A percentile compares a stretch with the other conserved stretches of the same genome.
Evolutionary conservation across 2,888 invertebrate genomes (phyloP).

Genomic region (Escarpia spicata): DNA sequence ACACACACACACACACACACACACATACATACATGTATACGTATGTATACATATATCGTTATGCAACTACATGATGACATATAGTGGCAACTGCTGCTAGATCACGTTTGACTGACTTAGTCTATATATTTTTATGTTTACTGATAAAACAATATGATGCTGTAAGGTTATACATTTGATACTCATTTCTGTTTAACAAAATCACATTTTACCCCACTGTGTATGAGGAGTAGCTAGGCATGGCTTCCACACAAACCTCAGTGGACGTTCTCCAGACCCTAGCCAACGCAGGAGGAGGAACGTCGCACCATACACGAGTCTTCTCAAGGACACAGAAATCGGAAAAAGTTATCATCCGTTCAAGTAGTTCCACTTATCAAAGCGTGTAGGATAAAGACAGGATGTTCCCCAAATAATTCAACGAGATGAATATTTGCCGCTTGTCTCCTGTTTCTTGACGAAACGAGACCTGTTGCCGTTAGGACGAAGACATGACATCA

Average conservation of each 20-base stretch:
- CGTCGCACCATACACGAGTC: no score
- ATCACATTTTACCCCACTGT: no score
- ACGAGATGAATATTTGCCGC: neutral
- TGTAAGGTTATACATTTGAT: no score
- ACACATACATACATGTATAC: neutral
- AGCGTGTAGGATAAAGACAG: neutral
- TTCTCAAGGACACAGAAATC: neutral
- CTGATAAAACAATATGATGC: no score
- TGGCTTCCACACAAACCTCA: no score
- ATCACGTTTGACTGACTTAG: neutral
- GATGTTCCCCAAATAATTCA: neutral
- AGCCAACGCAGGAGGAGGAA: no score
- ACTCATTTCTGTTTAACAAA: no score
- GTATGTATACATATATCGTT: neutral
- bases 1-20: conserved; percentile 24
- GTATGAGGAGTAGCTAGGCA: no score
- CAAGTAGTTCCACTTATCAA: neutral
- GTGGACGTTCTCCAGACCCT: no score
- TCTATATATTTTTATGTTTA: no score
- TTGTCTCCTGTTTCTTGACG: neutral
- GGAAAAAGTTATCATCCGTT: neutral
- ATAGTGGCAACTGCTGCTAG: neutral
- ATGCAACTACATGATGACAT: neutral
- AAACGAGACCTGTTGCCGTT: no score
- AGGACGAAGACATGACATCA: no score